Evolutionary conservation across 2,797 vertebrate species (phyloP).

Genomic region (Melopsittacus undulatus): DNA sequence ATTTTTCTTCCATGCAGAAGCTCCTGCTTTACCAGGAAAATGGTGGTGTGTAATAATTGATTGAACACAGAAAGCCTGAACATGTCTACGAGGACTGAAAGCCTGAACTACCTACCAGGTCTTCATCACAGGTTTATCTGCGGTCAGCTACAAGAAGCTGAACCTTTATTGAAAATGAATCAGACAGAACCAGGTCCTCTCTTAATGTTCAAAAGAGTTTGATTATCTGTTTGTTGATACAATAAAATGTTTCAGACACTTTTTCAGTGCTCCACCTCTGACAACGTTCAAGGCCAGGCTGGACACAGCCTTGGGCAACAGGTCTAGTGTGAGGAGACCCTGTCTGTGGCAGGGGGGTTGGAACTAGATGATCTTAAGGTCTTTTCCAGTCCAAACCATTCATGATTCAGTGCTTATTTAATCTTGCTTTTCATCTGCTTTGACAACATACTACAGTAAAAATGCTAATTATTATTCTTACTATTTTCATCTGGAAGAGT

Average conservation of each 20-base stretch:
- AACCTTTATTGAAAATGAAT: not conserved
- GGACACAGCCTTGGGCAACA: not conserved
- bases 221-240: not conserved
- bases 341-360: not conserved
- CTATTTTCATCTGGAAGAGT: not conserved
- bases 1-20: not conserved
- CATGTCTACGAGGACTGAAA: not conserved
- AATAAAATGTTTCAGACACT: not conserved
- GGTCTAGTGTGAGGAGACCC: not conserved
- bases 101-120: not conserved
- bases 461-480: not conserved
- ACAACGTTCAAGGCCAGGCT: not conserved
- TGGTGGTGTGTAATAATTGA: not conserved
- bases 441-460: not conserved
- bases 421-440: not conserved
- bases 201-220: not conserved
- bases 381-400: not conserved
- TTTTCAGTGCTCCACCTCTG: not conserved
- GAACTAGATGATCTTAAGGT: not conserved
- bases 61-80: accelerated
- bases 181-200: not conserved
- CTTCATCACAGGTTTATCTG: not conserved
- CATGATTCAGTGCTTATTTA: not conserved
- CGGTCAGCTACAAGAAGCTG: not conserved
- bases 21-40: not conserved